Base-by-base conservation (phyloP, 2,113 vertebrate species). In the Maylandia zebra region DNA sequence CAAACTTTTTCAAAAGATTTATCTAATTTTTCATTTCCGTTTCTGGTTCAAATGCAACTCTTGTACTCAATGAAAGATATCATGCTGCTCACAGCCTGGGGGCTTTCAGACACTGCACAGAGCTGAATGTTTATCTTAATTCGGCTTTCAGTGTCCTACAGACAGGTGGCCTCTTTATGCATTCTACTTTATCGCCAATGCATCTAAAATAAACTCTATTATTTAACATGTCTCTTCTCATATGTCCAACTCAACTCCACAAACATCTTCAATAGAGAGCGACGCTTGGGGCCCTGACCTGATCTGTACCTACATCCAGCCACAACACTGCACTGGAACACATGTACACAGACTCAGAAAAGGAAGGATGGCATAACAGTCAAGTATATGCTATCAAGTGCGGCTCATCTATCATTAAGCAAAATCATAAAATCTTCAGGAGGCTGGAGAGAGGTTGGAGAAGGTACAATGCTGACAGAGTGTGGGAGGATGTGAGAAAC, bases 381-480 rank as follows among this genome's bases (percentile, higher is more conserved):
- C 32, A 61, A 84, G 91, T 91, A 86, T 84, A 53, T 82, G 76
- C 91, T 90, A 95, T 95, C 86, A 91, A 91, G 84, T 89, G 90
- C 64, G 86, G 87, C 92, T 93, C 91, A 95, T 95, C 91, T 93
- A 94, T 95, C 88, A 95, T 96, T 96, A 86, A 96, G 90, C 83
- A 87, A 61, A 85, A 89, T 92, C 91, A 95, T 95, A 85, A 95
- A 96, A 95, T 93, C 82, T 95, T 94, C 89, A 94, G 88, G 83
- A 94, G 89, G 86, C 71, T 88, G 86, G 24, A 83, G 89, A 89
- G 88, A 91, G 86, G 80, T 85, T 81, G 88, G 86, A 87, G 89
- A 86, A 88, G 86, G 87, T 88, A 85, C 83, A 91, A 86, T 84
- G 87, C 48, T 38, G 90, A 91, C 88, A 84, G 88, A 81, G 76